Evolutionary conservation across 2,113 vertebrate genomes (phyloP).

Genomic region (Stigmatopora nigra): DNA sequence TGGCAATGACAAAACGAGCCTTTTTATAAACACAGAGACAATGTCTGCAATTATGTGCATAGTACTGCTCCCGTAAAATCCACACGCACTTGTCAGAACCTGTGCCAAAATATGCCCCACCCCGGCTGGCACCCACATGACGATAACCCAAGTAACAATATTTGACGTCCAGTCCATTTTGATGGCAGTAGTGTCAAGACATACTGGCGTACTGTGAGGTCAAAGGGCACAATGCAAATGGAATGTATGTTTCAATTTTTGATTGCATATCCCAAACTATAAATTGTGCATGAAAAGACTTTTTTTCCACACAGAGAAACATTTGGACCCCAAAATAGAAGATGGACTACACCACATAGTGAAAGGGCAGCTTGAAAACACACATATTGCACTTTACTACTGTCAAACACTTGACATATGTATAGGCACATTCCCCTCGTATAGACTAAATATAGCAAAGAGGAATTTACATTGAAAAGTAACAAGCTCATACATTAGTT

Average conservation of each 20-base stretch:
- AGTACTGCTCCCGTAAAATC: background rate
- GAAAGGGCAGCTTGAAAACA: conserved; percentile 42
- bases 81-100: background rate
- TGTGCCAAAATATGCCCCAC: background rate
- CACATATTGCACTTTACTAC: conserved; percentile 34
- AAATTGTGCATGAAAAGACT: background rate
- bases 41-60: conserved; percentile 2
- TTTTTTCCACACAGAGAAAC: conserved; percentile 53
- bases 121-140: background rate
- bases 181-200: no score
- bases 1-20: background rate
- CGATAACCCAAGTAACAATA: background rate
- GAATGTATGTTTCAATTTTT: background rate
- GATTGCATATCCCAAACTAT: background rate
- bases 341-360: conserved; percentile 56
- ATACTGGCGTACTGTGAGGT: background rate
- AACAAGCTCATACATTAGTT: background rate
- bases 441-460: conserved; percentile 30
- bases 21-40: background rate
- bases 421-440: conserved; percentile 35
- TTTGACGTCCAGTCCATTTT: background rate
- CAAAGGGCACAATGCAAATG: conserved; percentile 8
- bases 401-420: conserved; percentile 38
- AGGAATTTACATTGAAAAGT: background rate
- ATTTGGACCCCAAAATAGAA: conserved; percentile 66